These are phyloP conservation scores for Carassius carassius DNA, from an alignment of 2,113 vertebrate genomes.

Conservation along the genomic window DNA sequence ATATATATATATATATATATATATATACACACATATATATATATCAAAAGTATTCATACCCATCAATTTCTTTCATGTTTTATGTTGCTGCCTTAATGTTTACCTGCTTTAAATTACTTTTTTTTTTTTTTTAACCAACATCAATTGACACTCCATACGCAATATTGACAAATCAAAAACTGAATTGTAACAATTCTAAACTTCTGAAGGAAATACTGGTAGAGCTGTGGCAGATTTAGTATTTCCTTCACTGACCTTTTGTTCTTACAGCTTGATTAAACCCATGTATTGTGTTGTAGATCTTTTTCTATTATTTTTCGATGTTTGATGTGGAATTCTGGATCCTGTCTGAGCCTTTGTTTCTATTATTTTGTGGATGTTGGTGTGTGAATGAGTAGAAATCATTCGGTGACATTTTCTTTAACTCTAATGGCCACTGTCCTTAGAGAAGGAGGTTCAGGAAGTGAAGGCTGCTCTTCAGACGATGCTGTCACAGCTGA, in stretches of 20 bases:
- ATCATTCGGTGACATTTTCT: conserved; percentile 61
- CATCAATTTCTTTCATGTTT: too few relatives aligned
- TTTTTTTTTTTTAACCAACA: too few relatives aligned
- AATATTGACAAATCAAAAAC: too few relatives aligned
- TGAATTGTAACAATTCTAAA: too few relatives aligned
- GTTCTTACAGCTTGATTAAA: not conserved
- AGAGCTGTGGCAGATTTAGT: too few relatives aligned
- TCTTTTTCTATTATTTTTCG: not conserved
- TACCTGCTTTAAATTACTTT: too few relatives aligned
- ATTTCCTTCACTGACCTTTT: not conserved
- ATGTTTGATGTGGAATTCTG: not conserved
- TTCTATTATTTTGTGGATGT: not conserved
- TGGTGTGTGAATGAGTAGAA: not conserved
- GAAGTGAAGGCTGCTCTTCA: conserved; percentile 81
- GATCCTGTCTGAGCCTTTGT: not conserved
- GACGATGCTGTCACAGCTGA: conserved; percentile 71
- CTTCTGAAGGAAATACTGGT: too few relatives aligned
- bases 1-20: too few relatives aligned
- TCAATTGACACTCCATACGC: too few relatives aligned
- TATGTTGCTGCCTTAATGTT: too few relatives aligned
- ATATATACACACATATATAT: too few relatives aligned
- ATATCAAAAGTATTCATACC: too few relatives aligned
- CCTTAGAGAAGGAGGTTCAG: conserved; percentile 84
- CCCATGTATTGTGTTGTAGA: not conserved
- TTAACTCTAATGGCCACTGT: conserved; percentile 81